A percentile compares a stretch with the other conserved stretches of the same genome.
phyloP scores from a whole-genome alignment of 1,140 invertebrate species.

The Philotrypesis tridentata region DNA sequence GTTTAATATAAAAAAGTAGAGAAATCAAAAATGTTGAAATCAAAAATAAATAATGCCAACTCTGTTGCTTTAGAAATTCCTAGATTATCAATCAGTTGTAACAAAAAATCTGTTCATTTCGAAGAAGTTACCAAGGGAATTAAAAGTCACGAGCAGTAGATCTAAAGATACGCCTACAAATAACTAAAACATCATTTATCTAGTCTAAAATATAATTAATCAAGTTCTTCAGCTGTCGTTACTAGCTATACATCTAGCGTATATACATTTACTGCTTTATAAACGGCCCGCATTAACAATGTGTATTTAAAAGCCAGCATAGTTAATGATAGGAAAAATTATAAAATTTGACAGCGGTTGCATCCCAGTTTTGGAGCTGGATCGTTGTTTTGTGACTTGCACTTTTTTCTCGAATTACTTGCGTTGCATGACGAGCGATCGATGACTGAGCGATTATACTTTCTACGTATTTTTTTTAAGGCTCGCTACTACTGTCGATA shows the following conservation, averaged over 20 bases:
- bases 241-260: neutral
- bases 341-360: slow-evolving; percentile 47
- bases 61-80: neutral
- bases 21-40: neutral
- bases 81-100: slow-evolving; percentile 16
- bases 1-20: neutral
- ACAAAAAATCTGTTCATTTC: slow-evolving; percentile 11
- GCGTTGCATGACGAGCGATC: neutral
- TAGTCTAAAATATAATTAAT: slow-evolving; percentile 33
- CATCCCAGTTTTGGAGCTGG: slow-evolving; percentile 34
- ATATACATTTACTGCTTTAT: neutral
- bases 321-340: slow-evolving; percentile 46
- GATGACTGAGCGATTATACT: slow-evolving; percentile 43
- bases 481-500: neutral
- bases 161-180: slow-evolving; percentile 40
- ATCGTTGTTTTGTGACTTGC: slow-evolving; percentile 48
- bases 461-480: slow-evolving; percentile 24
- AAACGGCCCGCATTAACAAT: slow-evolving; percentile 18
- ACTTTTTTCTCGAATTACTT: slow-evolving; percentile 40
- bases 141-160: slow-evolving; percentile 42
- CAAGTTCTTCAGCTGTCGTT: slow-evolving; percentile 47
- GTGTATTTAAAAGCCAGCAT: slow-evolving; percentile 14
- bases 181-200: slow-evolving; percentile 32
- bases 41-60: neutral
- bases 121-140: slow-evolving; percentile 15